These are phyloP conservation scores for Paedocypris sp. DNA, from an alignment of 2,113 vertebrate species.

Conservation along the genomic window DNA sequence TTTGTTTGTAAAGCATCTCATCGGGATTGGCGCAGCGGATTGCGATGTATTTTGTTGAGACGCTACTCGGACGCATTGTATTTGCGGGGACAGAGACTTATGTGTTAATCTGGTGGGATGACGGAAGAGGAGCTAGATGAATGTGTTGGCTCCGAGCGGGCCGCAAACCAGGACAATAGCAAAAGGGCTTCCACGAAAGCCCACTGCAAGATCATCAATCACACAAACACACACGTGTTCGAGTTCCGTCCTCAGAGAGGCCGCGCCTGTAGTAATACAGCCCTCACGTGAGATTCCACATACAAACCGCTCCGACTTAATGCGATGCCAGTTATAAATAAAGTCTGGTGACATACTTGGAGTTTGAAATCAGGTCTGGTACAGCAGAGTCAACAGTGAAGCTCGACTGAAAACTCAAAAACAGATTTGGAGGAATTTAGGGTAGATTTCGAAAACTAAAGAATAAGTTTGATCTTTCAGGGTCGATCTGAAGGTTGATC, in stretches of 20 bases:
- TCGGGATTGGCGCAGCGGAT: neutral
- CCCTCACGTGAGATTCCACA: neutral
- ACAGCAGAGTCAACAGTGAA: too few species aligned
- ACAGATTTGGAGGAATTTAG: too few species aligned
- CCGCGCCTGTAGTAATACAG: neutral
- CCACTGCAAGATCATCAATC: neutral
- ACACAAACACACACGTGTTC: neutral
- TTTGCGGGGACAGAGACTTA: constrained; percentile 2
- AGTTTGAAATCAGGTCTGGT: too few species aligned
- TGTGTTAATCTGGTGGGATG: neutral
- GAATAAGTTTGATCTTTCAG: too few species aligned
- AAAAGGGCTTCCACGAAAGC: neutral
- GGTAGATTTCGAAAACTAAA: too few species aligned
- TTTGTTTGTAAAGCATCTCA: neutral
- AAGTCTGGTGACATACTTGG: too few species aligned
- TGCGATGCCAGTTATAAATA: too few species aligned
- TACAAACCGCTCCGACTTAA: neutral
- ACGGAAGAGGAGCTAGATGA: neutral
- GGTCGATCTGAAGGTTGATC: too few species aligned
- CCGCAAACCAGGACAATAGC: constrained; percentile 10
- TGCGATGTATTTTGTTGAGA: neutral
- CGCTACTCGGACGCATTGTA: neutral
- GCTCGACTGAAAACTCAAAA: too few species aligned
- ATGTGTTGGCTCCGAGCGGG: neutral
- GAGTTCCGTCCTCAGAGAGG: neutral